Percentiles rank a stretch among this genome's conserved stretches.
phyloP scores from a whole-genome alignment of 2,113 vertebrate species.

The Panthera uncia region DNA sequence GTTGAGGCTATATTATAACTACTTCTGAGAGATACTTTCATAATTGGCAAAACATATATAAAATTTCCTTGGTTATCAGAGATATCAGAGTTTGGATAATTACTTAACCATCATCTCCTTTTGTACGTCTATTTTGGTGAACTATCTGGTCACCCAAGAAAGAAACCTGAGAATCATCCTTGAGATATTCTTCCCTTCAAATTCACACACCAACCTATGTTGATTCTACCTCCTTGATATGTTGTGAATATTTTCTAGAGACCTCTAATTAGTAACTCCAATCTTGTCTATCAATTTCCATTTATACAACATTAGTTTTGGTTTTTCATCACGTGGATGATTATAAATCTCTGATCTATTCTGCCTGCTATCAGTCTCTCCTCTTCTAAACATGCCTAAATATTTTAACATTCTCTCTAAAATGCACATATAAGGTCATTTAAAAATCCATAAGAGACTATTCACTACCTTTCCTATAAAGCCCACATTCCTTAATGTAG shows the following conservation, averaged over 20 bases:
- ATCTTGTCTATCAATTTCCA: neutral
- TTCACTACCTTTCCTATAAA: neutral
- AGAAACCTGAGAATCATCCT: neutral
- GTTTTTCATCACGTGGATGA: neutral
- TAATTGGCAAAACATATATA: slow-evolving; percentile 28
- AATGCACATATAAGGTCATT: neutral
- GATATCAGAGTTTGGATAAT: neutral
- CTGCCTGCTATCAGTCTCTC: neutral
- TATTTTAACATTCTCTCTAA: slow-evolving; percentile 4
- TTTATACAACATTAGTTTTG: slow-evolving; percentile 38
- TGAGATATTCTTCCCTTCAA: neutral
- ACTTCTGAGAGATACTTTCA: slow-evolving; percentile 9
- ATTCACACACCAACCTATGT: neutral
- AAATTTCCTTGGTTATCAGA: slow-evolving; percentile 39
- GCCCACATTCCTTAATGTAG: neutral
- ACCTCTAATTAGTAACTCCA: neutral
- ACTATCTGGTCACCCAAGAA: neutral
- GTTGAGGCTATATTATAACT: neutral
- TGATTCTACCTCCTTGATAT: slow-evolving; percentile 9
- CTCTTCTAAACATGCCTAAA: neutral
- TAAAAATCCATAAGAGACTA: neutral
- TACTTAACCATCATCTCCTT: neutral
- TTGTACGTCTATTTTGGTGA: neutral
- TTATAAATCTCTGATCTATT: neutral
- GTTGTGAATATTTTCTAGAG: slow-evolving; percentile 39